Base-by-base conservation (phyloP, 2,797 vertebrate species). In the Stomatorhinus walkeri region DNA sequence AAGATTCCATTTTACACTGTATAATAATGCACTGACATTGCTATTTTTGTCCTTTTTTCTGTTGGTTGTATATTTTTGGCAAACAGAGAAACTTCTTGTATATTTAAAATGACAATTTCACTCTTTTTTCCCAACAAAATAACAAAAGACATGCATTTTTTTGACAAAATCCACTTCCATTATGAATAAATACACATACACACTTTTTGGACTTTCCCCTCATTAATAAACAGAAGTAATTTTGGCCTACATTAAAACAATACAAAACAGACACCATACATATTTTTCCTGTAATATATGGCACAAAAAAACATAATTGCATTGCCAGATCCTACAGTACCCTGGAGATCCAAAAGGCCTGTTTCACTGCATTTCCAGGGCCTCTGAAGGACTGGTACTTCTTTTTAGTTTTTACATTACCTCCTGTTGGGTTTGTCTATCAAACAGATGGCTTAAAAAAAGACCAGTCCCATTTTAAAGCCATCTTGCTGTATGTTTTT, bases 1-100 rank as follows among this genome's bases (percentile, higher is more conserved):
- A 90, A 46, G 85, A 86, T 52, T 87, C 56, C 19, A 89, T 90
- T 61, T 48, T 89, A 51, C 61, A 85, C 14, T 5, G 9, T 89
- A 88, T 89, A 14, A 87, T 48, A 24, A 91, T 68, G 89, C 54
- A 87, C 93, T 90, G 90, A 88, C 59, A 89, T 87, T 81, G 90
- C 36, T 91, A 51, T n/a, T 90, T 72, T 19, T 24, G 5, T 56
- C 90, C 90, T 61, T 40, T n/a, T 72, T 68, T 16, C 72, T 89
- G 84, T 90, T 91, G 88, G 90, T 91, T 89, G 52, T 90, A 90
- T 61, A 89, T 52, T 93, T 94, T 95, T 95, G 94, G 94, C 93
- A 95, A 84, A 94, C 52, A 89, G 91, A 83, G 36, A 28, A 94
- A 94, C 93, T 89, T 91, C 91, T 86, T 91, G 90, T 79, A 87